A percentile compares a stretch with the other conserved stretches of the same genome.
Conservation (phyloP, 2,888 invertebrate species). For the Dynastes hyllus region DNA sequence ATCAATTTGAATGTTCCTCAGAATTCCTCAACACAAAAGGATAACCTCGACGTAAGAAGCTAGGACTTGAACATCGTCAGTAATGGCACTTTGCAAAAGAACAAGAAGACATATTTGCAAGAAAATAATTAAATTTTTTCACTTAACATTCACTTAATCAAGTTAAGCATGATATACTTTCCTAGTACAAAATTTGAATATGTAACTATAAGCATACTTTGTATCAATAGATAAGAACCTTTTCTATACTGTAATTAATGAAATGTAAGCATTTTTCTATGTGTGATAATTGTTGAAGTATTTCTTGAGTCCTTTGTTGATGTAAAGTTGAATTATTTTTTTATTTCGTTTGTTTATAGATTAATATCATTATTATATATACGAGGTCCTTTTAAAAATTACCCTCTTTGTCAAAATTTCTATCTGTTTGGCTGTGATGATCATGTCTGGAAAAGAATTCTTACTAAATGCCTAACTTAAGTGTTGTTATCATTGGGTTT, state of each 20-base stretch:
- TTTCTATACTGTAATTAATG: not conserved
- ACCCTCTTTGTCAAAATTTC: conserved; percentile 52
- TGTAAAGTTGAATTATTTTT: too few relatives aligned
- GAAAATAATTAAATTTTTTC: not conserved
- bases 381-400: conserved; percentile 54
- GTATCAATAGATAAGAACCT: not conserved
- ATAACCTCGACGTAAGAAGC: conserved; percentile 75
- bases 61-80: conserved; percentile 71
- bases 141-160: not conserved
- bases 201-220: conserved; percentile 13
- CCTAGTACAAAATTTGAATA: conserved; percentile 22
- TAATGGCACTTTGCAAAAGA: conserved; percentile 87
- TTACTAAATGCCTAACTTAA: conserved; percentile 56
- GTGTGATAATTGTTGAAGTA: not conserved
- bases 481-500: conserved; percentile 56
- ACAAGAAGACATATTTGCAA: conserved; percentile 91
- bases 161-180: conserved; percentile 15
- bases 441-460: conserved; percentile 56
- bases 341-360: not conserved
- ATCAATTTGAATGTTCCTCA: conserved; percentile 71
- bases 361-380: conserved; percentile 42
- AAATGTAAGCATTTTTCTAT: conserved; percentile 11
- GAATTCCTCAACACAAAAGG: conserved; percentile 77
- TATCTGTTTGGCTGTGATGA: conserved; percentile 67
- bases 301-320: too few relatives aligned